Percentiles rank a stretch among this genome's conserved stretches.
phyloP scores from a whole-genome alignment of 2,113 vertebrate genomes.

The Syrmaticus mikado region DNA sequence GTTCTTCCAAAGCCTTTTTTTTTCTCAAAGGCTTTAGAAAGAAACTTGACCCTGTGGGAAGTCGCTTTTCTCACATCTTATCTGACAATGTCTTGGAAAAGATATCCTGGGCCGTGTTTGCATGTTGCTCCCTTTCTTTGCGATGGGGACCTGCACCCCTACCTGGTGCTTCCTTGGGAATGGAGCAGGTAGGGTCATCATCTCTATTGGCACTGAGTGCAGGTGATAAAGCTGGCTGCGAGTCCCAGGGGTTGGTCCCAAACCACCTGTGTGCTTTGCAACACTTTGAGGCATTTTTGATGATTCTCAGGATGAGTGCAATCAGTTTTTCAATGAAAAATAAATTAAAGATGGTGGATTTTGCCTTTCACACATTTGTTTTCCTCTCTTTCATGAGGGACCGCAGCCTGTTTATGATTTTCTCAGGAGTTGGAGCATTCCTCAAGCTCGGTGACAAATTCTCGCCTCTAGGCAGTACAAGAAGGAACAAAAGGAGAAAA shows the following conservation, averaged over 20 bases:
- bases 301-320: slow-evolving; percentile 29
- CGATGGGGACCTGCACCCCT: not conserved
- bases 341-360: slow-evolving; percentile 56
- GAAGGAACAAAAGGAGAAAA: not conserved
- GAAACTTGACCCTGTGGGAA: not conserved
- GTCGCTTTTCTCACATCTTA: not conserved
- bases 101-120: not conserved
- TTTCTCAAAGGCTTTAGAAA: not conserved
- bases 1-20: not conserved
- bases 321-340: slow-evolving; percentile 54
- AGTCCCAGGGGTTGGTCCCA: not conserved
- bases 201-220: not conserved
- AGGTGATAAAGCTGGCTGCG: not conserved
- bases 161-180: not conserved
- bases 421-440: slow-evolving; percentile 40
- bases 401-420: slow-evolving; percentile 36
- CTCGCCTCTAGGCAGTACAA: slow-evolving; percentile 28
- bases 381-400: slow-evolving; percentile 19
- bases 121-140: not conserved
- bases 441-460: slow-evolving; percentile 7
- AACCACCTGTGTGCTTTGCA: not conserved
- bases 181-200: fast-evolving
- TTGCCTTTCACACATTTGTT: slow-evolving; percentile 50
- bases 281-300: slow-evolving; percentile 34
- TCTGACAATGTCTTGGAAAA: fast-evolving